Base-by-base conservation (phyloP, 2,113 vertebrate species). In the Tenrec ecaudatus region DNA sequence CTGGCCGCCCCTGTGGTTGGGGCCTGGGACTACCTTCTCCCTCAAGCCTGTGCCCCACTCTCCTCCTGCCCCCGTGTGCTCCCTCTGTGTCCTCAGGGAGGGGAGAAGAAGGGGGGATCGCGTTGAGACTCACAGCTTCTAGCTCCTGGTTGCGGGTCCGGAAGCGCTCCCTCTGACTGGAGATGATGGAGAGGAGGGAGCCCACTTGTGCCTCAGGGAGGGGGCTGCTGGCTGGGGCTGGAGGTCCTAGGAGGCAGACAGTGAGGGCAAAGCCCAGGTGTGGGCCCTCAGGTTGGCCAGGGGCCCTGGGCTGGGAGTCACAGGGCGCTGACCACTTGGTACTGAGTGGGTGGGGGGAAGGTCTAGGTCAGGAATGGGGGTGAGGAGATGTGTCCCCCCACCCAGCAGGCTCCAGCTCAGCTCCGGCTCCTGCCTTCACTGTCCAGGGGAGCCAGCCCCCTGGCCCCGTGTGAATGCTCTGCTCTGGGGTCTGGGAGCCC, bases 111-210 rank as follows among this genome's bases (percentile, higher is more conserved):
- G 19, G 60, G 22, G 60, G 57, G 58, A 77, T 31, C 79, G 36
- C 62, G 69, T 0, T 3, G 2, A 22, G 47, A 95, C 98, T 96
- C 98, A 99, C 99, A 43, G 98, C 98, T 97, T 99, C 99, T 95
- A 99, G 98, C 96, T 99, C 99, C 97, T 99, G 99, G 97, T 97
- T 99, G 96, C 99, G 98, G 93, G 98, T 97, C 14, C 99, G 98
- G 97, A 99, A 99, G 62, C 99, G 98, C 93, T 99, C 99, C 96
- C 99, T 98, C 97, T 99, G 99, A 97, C 99, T 99, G 96, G 99
- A 99, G 98, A 99, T 99, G 98, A 99, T 99, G 97, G 99, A 99
- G 36, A 99, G 99, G 58, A 99, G 98, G 0, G 99, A 99, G 96
- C 99, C 99, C 97, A 99, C 98, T 97, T 99, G 99, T 66, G 98